Evolutionary conservation across 1,140 invertebrate genomes (phyloP), one percentile per base, ranked within the genome.

Genomic region (Pteromalus puparum): DNA sequence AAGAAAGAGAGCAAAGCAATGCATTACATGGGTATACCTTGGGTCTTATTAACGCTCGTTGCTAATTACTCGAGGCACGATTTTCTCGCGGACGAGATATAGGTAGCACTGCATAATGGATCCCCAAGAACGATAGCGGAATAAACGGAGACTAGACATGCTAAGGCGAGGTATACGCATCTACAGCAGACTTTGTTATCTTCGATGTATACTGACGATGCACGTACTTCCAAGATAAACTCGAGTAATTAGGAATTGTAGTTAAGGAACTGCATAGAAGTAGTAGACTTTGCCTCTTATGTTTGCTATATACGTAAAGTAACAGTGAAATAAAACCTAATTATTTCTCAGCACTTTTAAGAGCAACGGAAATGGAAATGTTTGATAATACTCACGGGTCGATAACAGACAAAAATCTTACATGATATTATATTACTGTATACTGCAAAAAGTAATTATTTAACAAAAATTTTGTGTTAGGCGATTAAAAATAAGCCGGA

Each of bases 101-200:
- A 61, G 53, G 53, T 61, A 6, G 53, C 6, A 61, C 53, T 61
- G 53, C 18, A 61, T n/a, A n/a, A 61, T n/a, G 18, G 53, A 61
- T 61, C 18, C 53, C 18, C 21, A 4, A n/a, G 53, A 61, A 61
- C 53, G 53, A 61, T 61, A 61, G 53, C 18, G 5, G 5, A n/a
- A 61, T 61, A n/a, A 61, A 61, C 53, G 53, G 53, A 61, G 53
- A 61, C 53, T 61, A 61, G 53, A n/a, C 53, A 61, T 61, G 53
- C 53, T n/a, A 61, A 61, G 53, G 18, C 21, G 53, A 61, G 53
- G 53, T 61, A n/a, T n/a, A 61, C 53, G 53, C 53, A 61, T 21
- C 53, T 61, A 21, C 53, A 61, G 53, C 5, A 21, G 53, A 61
- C 53, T 61, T 61, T 4, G 53, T 61, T 61, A 61, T 61, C 53